Evolutionary conservation across 1,140 invertebrate genomes (phyloP).

Genomic region (Conopomorpha cramerella): DNA sequence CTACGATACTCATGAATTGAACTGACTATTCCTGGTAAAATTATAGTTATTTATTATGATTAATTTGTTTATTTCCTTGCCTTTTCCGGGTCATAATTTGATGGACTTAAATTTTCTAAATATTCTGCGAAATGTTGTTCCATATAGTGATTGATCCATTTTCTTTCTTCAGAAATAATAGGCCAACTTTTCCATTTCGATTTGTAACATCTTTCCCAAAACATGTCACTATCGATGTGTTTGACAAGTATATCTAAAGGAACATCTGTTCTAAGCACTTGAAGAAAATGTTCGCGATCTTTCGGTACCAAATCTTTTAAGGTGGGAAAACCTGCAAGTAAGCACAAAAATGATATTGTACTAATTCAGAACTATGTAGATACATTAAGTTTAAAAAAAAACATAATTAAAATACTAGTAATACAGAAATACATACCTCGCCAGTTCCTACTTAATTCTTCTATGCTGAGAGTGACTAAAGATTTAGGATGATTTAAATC

Average conservation of each 20-base stretch:
- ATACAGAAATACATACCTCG: conserved; percentile 19
- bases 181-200: conserved; percentile 38
- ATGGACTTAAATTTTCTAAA: conserved; percentile 54
- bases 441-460: conserved; percentile 46
- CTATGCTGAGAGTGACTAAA: conserved; percentile 35
- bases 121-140: conserved; percentile 48
- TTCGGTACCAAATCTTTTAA: conserved; percentile 34
- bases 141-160: conserved; percentile 52
- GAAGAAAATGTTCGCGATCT: conserved; percentile 45
- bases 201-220: conserved; percentile 52
- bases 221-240: conserved; percentile 52
- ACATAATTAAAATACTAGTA: conserved; percentile 1
- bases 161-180: conserved; percentile 22
- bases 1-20: too few relatives aligned
- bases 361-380: too few relatives aligned
- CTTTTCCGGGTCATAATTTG: conserved; percentile 54
- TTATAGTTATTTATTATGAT: too few relatives aligned
- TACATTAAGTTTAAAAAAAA: conserved; percentile 23
- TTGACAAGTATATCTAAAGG: conserved; percentile 47
- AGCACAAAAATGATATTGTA: too few relatives aligned
- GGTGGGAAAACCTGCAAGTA: too few relatives aligned
- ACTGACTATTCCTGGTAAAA: too few relatives aligned
- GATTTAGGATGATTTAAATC: conserved; percentile 33
- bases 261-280: conserved; percentile 43
- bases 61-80: too few relatives aligned